These are phyloP conservation scores for Craseonycteris thonglongyai DNA, from an alignment of 2,113 vertebrate genomes.

Conservation along the genomic window DNA sequence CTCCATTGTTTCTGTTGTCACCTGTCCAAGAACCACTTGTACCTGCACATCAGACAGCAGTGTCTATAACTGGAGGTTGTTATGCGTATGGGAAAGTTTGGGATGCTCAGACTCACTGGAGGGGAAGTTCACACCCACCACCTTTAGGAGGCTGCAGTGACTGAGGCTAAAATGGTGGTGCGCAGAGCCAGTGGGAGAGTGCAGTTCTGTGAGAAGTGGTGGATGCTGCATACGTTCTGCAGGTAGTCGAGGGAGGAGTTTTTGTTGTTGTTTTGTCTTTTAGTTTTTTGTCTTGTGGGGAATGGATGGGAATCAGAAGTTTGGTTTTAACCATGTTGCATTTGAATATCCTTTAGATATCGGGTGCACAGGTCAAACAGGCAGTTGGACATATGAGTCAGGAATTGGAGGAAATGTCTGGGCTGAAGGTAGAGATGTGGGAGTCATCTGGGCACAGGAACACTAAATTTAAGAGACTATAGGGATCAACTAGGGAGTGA, in stretches of 20 bases:
- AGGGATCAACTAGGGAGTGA: background rate
- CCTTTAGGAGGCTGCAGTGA: background rate
- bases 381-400: background rate
- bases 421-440: background rate
- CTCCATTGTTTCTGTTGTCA: background rate
- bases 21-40: background rate
- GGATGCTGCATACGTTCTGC: background rate
- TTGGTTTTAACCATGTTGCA: background rate
- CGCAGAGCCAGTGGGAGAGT: background rate
- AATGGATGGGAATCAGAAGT: background rate
- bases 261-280: background rate
- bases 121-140: background rate
- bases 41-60: background rate
- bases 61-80: background rate
- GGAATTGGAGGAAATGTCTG: background rate
- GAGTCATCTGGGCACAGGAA: background rate
- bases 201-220: background rate
- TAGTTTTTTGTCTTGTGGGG: background rate
- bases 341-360: background rate
- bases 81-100: background rate
- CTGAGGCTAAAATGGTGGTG: background rate
- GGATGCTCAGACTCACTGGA: background rate
- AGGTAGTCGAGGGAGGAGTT: background rate
- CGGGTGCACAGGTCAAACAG: background rate
- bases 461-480: background rate